Percentiles rank a stretch among this genome's conserved stretches.
phyloP scores from a whole-genome alignment of 2,113 vertebrate genomes.

The Brachyistius frenatus region DNA sequence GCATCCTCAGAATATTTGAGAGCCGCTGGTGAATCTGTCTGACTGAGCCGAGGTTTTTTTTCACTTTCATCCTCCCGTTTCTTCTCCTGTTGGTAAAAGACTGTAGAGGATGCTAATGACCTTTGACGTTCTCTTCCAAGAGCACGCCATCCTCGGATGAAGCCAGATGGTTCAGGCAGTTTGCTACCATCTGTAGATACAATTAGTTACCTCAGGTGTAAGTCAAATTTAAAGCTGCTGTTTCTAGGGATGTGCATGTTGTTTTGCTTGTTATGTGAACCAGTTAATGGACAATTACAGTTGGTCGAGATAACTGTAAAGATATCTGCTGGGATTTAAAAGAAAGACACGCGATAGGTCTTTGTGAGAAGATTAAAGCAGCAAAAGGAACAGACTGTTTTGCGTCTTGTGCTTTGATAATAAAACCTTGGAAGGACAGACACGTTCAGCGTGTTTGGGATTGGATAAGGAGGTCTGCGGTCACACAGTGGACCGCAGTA shows the following conservation, averaged over 20 bases:
- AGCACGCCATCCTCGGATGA: constrained; percentile 45
- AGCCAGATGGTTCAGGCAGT: constrained; percentile 41
- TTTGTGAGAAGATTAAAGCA: constrained; percentile 57
- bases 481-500: constrained; percentile 45
- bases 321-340: neutral
- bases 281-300: constrained; percentile 24
- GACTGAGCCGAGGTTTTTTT: constrained; percentile 33
- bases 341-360: constrained; percentile 1
- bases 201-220: constrained; percentile 22
- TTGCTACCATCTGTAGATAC: constrained; percentile 37
- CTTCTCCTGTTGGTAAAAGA: constrained; percentile 18
- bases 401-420: constrained; percentile 46
- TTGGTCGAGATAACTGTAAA: neutral
- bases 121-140: constrained; percentile 51
- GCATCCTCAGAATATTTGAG: neutral
- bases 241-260: neutral
- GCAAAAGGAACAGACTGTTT: constrained; percentile 42
- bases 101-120: constrained; percentile 44
- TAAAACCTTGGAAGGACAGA: constrained; percentile 34
- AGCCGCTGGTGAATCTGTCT: constrained; percentile 55
- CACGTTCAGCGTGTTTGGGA: constrained; percentile 19
- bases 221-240: neutral
- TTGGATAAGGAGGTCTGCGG: constrained; percentile 43
- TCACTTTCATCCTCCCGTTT: constrained; percentile 12
- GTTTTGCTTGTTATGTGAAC: constrained; percentile 13